Base-by-base conservation (phyloP, 2,113 vertebrate genomes). In the Boulengeromyrus knoepffleri region DNA sequence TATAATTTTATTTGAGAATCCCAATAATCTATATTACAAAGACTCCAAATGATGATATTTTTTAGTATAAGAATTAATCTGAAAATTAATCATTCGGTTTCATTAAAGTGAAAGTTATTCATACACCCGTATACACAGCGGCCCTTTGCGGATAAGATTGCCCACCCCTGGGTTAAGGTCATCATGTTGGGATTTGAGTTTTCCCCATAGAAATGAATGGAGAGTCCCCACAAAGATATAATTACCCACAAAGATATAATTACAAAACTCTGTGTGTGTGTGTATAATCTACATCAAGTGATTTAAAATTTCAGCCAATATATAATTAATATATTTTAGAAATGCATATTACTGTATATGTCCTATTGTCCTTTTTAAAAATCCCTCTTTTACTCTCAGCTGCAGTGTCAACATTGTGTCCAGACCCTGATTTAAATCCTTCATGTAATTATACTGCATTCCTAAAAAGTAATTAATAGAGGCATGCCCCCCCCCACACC, bases 391-490 rank as follows among this genome's bases (percentile, higher is more conserved):
- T 70, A 13, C 27, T 70, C 10, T 70, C 27, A 74, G 27, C 10
- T 42, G 31, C 5, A 2, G 12, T 77, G 31, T 17, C 4, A 77
- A 15, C 31, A 39, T 0, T 77, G 36, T 21, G 74, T 19, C 15
- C 36, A 5, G 74, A 77, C 36, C 36, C 15, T 19, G 31, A 77
- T 77, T 42, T 77, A 19, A 77, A 77, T 42, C 74, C 36, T 77
- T 77, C 27, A 66, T 85, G 47, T 46, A 85, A 62, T 89, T 80
- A 85, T 39, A 89, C 53, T 58, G 89, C 36, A n/a, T 85, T 39
- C 84, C 80, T 17, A 42, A 80, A 42, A 84, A 89, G 74, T 85
- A 89, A 89, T 85, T 85, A 56, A 85, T 42, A 52, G 52, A 47
- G 52, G 45, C 24, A n/a, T 45, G 45, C 52, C 45, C 52, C 19